A percentile compares a stretch with the other conserved stretches of the same genome.
phyloP scores from a whole-genome alignment of 2,113 vertebrate genomes.

The Globicephala melas region DNA sequence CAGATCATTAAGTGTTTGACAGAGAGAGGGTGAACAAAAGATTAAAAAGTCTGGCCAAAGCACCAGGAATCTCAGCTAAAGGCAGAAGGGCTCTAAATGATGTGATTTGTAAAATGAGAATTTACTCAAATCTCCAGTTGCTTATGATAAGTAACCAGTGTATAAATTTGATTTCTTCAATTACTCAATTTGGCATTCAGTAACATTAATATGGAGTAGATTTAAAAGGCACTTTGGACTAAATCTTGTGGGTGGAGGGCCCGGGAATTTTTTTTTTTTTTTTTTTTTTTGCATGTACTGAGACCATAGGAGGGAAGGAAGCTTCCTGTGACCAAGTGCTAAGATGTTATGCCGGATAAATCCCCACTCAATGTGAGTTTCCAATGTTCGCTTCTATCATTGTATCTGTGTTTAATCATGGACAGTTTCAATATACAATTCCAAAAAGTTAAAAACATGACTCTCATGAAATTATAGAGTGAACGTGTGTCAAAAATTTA shows the following conservation, averaged over 20 bases:
- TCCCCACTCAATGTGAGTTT: not conserved
- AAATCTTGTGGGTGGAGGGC: conserved; percentile 1
- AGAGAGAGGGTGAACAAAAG: conserved; percentile 17
- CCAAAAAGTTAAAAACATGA: conserved; percentile 1
- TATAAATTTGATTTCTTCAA: conserved; percentile 4
- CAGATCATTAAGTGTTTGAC: conserved; percentile 54
- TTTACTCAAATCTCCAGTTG: conserved; percentile 38
- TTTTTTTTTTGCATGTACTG: not conserved
- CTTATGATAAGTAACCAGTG: not conserved
- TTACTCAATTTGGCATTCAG: not conserved
- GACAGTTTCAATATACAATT: not conserved
- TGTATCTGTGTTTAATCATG: not conserved
- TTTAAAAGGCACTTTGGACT: conserved; percentile 16
- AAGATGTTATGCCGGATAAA: not conserved
- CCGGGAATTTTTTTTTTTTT: not conserved
- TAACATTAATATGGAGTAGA: not conserved
- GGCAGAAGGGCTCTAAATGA: conserved; percentile 5
- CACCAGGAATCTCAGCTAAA: conserved; percentile 7
- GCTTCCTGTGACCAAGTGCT: not conserved
- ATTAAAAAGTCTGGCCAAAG: not conserved
- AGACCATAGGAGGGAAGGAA: not conserved
- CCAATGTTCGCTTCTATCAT: not conserved
- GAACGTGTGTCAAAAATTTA: not conserved
- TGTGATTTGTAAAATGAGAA: conserved; percentile 46
- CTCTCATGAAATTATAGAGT: not conserved